phyloP scores from a whole-genome alignment of 2,797 vertebrate species.

The Babyrousa celebensis region DNA sequence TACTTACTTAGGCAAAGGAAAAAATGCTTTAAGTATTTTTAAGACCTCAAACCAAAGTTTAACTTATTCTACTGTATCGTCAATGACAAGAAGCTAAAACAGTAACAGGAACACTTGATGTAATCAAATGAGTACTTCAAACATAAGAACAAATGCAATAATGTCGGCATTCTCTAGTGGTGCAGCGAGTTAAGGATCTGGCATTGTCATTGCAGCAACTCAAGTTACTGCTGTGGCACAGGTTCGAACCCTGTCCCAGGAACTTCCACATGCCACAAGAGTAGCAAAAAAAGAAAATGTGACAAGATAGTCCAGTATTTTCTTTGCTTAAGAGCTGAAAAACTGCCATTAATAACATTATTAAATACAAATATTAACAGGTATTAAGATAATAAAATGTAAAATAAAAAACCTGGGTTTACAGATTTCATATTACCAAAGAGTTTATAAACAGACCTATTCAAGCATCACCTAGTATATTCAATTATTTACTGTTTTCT shows the following conservation, averaged over 20 bases:
- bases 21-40: constrained; percentile 22
- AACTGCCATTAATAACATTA: not conserved
- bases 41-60: constrained; percentile 52
- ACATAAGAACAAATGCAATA: too few species aligned
- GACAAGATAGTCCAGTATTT: not conserved
- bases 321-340: constrained; percentile 42
- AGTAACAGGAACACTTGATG: not conserved
- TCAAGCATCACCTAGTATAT: not conserved
- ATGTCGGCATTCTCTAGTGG: too few species aligned
- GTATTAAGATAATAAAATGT: constrained; percentile 37
- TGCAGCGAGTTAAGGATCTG: too few species aligned
- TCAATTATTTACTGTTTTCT: constrained; percentile 2
- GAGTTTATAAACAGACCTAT: constrained; percentile 3
- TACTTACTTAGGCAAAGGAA: not conserved
- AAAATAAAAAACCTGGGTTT: not conserved
- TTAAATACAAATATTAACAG: not conserved
- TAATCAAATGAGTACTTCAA: not conserved
- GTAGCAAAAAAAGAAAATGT: too few species aligned
- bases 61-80: not conserved
- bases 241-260: too few species aligned
- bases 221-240: too few species aligned
- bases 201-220: too few species aligned
- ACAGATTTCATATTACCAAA: not conserved
- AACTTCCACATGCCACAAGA: too few species aligned
- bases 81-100: constrained; percentile 41